phyloP scores from a whole-genome alignment of 2,888 invertebrate genomes.

The Himalopsyche anomala region DNA sequence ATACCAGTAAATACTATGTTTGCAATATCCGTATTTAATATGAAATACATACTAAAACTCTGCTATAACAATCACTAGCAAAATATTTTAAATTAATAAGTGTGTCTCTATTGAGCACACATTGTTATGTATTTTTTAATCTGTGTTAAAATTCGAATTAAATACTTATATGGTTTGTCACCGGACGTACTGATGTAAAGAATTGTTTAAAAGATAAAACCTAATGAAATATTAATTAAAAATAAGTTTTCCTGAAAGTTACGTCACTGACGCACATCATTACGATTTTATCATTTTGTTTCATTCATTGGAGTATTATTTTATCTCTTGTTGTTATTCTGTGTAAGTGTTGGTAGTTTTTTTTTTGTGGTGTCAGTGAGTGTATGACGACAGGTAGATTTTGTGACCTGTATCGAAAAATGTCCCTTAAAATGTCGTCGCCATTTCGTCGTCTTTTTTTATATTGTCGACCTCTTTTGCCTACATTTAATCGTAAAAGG shows the following conservation, averaged over 20 bases:
- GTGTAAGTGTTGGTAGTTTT: background rate
- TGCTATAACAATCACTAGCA: too few relatives aligned
- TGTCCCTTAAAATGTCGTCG: background rate
- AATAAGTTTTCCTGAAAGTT: background rate
- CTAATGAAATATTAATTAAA: background rate
- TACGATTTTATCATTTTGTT: conserved; percentile 31
- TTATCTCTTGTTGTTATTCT: conserved; percentile 14
- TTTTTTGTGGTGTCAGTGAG: background rate
- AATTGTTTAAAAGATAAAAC: too few relatives aligned
- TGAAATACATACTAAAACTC: too few relatives aligned
- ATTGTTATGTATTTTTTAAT: too few relatives aligned
- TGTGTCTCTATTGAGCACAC: too few relatives aligned
- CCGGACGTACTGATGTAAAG: too few relatives aligned
- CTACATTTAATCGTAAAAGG: too few relatives aligned
- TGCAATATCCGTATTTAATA: too few relatives aligned
- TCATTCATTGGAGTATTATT: conserved; percentile 23
- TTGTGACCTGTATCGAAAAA: background rate
- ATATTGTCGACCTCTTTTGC: background rate
- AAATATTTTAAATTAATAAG: too few relatives aligned
- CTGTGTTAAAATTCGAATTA: too few relatives aligned
- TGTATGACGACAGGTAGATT: conserved; percentile 26
- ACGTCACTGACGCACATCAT: conserved; percentile 4
- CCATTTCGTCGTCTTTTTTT: background rate
- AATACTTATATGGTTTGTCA: too few relatives aligned
- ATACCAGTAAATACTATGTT: too few relatives aligned